phyloP scores from a whole-genome alignment of 23 tunicate species.

The Trididemnum nubilum region DNA sequence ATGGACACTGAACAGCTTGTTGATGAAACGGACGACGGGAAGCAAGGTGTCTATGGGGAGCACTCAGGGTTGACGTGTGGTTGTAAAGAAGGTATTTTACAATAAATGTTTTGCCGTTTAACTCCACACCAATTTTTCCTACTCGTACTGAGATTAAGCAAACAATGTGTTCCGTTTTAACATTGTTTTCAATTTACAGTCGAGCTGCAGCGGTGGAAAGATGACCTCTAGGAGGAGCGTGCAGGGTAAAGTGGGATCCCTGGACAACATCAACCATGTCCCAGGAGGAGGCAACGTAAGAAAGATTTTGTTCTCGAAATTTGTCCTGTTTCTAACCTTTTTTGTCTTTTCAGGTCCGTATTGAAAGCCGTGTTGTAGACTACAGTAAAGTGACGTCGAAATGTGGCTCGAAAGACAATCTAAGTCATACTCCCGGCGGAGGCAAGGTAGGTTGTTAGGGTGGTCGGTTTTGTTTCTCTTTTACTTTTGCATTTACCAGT shows the following conservation, averaged over 20 bases:
- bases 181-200: no score
- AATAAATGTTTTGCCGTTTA: no score
- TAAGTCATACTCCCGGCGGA: conserved; percentile 69
- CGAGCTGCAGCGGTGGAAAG: conserved; percentile 36
- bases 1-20: no score
- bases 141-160: no score
- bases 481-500: conserved; percentile 7
- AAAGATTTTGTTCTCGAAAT: not conserved
- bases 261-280: conserved; percentile 73
- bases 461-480: not conserved
- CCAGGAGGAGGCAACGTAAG: conserved; percentile 93
- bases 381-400: conserved; percentile 68
- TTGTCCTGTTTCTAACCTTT: not conserved
- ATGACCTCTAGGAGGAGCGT: conserved; percentile 49
- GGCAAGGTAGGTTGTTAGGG: conserved; percentile 54
- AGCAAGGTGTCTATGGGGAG: no score
- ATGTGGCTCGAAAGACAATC: conserved; percentile 50
- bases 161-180: no score
- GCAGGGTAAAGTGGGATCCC: conserved; percentile 72
- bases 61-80: no score
- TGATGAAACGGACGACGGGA: no score
- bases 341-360: conserved; percentile 40
- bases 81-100: no score
- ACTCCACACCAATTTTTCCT: no score
- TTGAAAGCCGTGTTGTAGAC: conserved; percentile 46